Evolutionary conservation across 2,797 vertebrate species (phyloP), one percentile per base, ranked within the genome.

Genomic region (Atherinosoma microstoma): DNA sequence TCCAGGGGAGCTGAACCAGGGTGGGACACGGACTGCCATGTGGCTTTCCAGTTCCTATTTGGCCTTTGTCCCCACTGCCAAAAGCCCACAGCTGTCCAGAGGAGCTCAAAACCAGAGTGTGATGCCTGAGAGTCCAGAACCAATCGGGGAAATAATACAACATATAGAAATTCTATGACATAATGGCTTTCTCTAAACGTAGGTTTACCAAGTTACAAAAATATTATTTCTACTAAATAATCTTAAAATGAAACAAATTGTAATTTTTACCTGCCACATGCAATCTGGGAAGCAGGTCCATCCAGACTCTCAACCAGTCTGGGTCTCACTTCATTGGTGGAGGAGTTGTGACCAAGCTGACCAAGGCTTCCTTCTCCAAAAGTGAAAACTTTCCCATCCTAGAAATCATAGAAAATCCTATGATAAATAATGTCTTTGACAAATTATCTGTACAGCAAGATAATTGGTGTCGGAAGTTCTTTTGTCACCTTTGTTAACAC

Each of bases 341-440:
- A 89, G 51, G 95, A 95, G 84, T 89, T 93, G 91, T 97, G 96
- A 70, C 97, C 97, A 0, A 98, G 96, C 67, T 97, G 97, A 32
- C 97, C 97, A 1, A 87, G 70, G 20, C 82, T 69, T 79, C 97
- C 97, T 18, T 95, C 93, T 87, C 97, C 97, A 85, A 97, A 97
- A 30, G 97, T 98, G 70, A 93, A 96, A 66, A 97, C 91, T 22
- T 94, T n/a, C 4, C 96, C 95, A 20, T 92, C 93, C 96, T 98
- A 61, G 6, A 79, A 88, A 72, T 56, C 35, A 65, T 20, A 35
- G 6, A 61, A 11, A 61, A 11, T 61, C 13, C 18, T 11, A 59
- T 0, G 12, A 45, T 0, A 22, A 13, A 27, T 12, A 4, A 30
- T 3, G 1, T 3, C 9, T 7, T 6, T 38, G 18, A 51, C 29